Base-by-base conservation (phyloP, 2,113 vertebrate genomes). In the Apodemus speciosus region DNA sequence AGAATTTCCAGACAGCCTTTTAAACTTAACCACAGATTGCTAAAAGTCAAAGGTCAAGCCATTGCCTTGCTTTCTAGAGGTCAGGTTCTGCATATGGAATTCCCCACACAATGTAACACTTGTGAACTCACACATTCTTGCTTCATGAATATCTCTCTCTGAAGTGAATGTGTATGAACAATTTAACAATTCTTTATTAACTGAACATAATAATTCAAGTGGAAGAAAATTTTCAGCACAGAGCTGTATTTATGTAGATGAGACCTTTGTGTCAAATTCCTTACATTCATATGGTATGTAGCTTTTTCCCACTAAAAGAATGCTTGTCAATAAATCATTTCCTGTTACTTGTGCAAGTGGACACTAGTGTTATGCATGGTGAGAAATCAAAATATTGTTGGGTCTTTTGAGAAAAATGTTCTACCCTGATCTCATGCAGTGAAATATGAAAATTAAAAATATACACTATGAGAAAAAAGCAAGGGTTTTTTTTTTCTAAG, bases 11-110 rank as follows among this genome's bases (percentile, higher is more conserved):
- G 68, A 80, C 40, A 94, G 69, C 89, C 85, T 92, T 85, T 85
- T 81, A 92, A 77, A 71, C 76, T 96, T 89, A 96, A 77, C 18
- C 81, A 93, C 18, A 7, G 6, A 93, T 97, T 94, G 60, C 87
- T 94, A 96, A 96, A 97, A 93, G 88, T 95, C 91, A 94, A 83
- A 96, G 77, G n/a, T 76, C 73, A 95, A 92, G 66, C 96, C 69
- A 6, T 62, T 81, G 79, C 72, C 88, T 51, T 56, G 1, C 5
- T 13, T 49, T 97, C 83, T 92, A 89, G 53, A 94, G 68, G 85
- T 79, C 91, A 96, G 49, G 94, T 16, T 91, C 73, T 85, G 1
- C 14, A 43, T 20, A 85, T 30, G 49, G 35, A 85, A 92, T 88
- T 96, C 51, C 30, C 91, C 64, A 93, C 88, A 96, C 95, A 97